Base-by-base conservation (phyloP, 1,140 invertebrate genomes). In the Diabrotica undecimpunctata region DNA sequence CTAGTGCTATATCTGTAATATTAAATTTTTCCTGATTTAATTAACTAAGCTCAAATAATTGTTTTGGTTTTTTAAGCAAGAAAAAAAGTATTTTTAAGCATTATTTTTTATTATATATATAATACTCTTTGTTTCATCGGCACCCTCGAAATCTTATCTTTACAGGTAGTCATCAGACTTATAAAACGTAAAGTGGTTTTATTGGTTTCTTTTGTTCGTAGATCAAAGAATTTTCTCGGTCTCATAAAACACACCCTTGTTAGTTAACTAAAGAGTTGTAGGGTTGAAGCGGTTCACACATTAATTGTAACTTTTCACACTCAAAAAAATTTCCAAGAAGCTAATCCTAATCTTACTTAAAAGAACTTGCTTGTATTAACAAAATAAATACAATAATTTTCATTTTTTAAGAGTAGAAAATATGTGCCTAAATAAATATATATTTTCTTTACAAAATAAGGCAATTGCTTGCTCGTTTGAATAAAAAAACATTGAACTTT, bases 221-320 rank as follows among this genome's bases (percentile, higher is more conserved):
- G 41, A 46, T 46, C 41, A 46, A 46, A 46, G 41, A n/a, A n/a
- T 46, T 46, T 46, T 46, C 41, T 6, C 41, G 41, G 41, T 8
- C 41, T 6, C 41, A 46, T 46, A 46, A 46, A 46, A 46, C 41
- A 46, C 41, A 46, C 41, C 41, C 41, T 46, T 46, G 41, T 46
- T 46, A 46, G 25, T 25, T 25, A 25, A 25, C 25, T 25, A 25
- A 25, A 25, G 41, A 46, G 41, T 46, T 46, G 2, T 46, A 46
- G 41, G 41, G 41, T n/a, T 46, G 41, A 46, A 46, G 41, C n/a
- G 41, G 41, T 46, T 46, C 41, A 46, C 41, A 46, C 41, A 46
- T 46, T n/a, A 46, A 46, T 10, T 46, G n/a, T 46, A 10, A 46
- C 8, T n/a, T 46, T 46, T 46, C 8, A 46, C 8, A 46, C 41